Evolutionary conservation across 2,113 vertebrate genomes (phyloP).

Genomic region (Camelus bactrianus): DNA sequence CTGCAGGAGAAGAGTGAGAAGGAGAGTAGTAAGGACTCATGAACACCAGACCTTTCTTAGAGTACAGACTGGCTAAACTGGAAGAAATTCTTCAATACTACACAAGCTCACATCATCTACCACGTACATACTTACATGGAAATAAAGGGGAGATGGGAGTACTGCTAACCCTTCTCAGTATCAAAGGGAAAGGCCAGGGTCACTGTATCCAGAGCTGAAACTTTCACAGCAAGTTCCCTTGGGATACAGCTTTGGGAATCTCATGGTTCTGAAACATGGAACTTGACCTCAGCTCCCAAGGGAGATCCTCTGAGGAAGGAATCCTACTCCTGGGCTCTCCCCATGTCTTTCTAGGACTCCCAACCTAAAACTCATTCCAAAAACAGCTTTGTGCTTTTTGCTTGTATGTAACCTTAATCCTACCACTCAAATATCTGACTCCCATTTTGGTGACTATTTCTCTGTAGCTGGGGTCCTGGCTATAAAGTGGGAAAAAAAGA

Average conservation of each 20-base stretch:
- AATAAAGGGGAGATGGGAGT: not conserved
- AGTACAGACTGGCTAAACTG: not conserved
- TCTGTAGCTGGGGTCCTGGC: not conserved
- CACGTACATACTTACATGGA: not conserved
- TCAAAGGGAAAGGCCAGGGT: not conserved
- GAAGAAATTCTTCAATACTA: not conserved
- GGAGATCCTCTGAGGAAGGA: not conserved
- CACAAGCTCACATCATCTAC: not conserved
- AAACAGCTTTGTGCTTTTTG: not conserved
- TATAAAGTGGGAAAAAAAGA: conserved; percentile 17
- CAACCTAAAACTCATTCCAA: not conserved
- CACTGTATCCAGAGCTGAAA: not conserved
- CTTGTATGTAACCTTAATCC: not conserved
- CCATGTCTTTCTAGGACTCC: not conserved
- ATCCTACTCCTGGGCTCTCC: not conserved
- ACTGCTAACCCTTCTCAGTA: not conserved
- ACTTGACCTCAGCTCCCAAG: not conserved
- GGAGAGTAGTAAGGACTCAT: not conserved
- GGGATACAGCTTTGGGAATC: not conserved
- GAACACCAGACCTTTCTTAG: not conserved
- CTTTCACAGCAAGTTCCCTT: not conserved
- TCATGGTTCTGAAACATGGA: not conserved
- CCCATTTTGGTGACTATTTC: not conserved
- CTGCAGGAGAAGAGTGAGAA: not conserved
- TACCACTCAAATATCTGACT: conserved; percentile 9